Evolutionary conservation across 2,797 vertebrate genomes (phyloP).

Genomic region (Channa striata): DNA sequence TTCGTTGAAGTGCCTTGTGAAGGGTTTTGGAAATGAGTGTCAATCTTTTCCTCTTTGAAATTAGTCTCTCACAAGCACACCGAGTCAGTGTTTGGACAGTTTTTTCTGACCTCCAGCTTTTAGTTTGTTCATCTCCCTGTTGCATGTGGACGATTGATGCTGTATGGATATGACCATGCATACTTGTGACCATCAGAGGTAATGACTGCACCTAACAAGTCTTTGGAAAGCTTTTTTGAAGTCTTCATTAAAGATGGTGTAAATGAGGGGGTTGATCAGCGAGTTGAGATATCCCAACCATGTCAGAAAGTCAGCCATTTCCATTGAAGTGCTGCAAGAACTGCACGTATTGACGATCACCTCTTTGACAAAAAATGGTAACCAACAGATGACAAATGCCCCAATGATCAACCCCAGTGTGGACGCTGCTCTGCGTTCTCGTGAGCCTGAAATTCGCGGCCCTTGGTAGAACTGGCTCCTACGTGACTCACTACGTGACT

Average conservation of each 20-base stretch:
- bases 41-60: conserved; percentile 32
- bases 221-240: conserved; percentile 99
- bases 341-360: conserved; percentile 93
- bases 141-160: conserved; percentile 12
- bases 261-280: conserved; percentile 97
- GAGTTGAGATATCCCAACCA: conserved; percentile 99
- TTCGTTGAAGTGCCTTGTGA: conserved; percentile 47
- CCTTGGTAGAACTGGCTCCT: conserved; percentile 89
- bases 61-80: conserved; percentile 36
- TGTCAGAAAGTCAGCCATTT: conserved; percentile 94
- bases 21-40: conserved; percentile 52
- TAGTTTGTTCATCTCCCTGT: conserved; percentile 17
- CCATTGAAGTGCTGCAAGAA: conserved; percentile 89
- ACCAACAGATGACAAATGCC: conserved; percentile 97
- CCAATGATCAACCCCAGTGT: conserved; percentile 95
- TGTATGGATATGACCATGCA: conserved; percentile 27
- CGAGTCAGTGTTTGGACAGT: conserved; percentile 32
- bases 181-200: conserved; percentile 78
- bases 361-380: conserved; percentile 99
- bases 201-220: conserved; percentile 90
- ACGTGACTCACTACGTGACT: conserved; percentile 85
- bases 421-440: conserved; percentile 94
- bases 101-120: conserved; percentile 29
- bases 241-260: conserved; percentile 99
- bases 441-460: conserved; percentile 91